phyloP scores from a whole-genome alignment of 2,113 vertebrate genomes.

The Phalacrocorax carbo region DNA sequence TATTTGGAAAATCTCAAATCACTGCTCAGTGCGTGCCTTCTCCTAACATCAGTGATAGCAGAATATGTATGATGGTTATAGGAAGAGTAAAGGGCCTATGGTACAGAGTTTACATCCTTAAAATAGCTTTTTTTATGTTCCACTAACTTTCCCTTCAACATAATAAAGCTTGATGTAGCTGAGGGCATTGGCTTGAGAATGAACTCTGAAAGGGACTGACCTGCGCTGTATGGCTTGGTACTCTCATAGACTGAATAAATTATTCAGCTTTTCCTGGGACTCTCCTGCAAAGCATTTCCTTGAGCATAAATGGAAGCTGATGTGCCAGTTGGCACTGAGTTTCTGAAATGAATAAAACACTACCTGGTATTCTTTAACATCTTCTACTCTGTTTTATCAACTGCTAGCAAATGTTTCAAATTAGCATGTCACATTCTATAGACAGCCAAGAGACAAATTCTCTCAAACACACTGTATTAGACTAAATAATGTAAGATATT shows the following conservation, averaged over 20 bases:
- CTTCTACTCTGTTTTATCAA: background rate
- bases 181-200: background rate
- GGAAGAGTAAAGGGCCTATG: accelerated
- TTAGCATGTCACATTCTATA: background rate
- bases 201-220: background rate
- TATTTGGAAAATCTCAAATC: background rate
- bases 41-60: background rate
- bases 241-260: background rate
- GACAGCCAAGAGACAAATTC: background rate
- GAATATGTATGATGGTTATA: background rate
- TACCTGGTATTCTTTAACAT: conserved; percentile 17
- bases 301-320: background rate
- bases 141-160: background rate
- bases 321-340: background rate
- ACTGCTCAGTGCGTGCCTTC: background rate
- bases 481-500: background rate
- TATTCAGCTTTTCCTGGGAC: background rate
- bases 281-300: background rate
- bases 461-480: background rate
- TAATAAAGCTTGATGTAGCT: background rate
- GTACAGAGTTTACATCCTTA: background rate
- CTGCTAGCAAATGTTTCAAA: background rate
- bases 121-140: background rate
- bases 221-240: background rate
- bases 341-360: background rate